These are phyloP conservation scores for Pogonognathellus flavescens DNA, from an alignment of 1,140 invertebrate genomes.

Conservation along the genomic window DNA sequence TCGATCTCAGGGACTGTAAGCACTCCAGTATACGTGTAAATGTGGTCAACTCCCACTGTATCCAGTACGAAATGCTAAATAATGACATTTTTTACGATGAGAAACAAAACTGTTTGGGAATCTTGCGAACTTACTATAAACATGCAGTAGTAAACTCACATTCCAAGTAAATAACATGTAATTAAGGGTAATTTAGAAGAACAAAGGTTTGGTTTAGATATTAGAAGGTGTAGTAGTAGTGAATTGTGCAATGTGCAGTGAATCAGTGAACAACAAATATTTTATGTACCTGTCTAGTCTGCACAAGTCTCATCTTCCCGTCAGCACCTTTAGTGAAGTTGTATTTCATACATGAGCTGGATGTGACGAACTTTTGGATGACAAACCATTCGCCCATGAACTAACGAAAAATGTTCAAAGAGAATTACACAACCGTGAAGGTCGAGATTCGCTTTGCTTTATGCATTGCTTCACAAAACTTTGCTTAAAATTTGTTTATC, in stretches of 20 bases:
- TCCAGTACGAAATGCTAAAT: slow-evolving; percentile 69
- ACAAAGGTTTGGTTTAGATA: background rate
- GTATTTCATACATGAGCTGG: slow-evolving; percentile 82
- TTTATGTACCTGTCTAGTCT: slow-evolving; percentile 76
- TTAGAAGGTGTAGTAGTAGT: background rate
- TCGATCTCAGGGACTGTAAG: slow-evolving; percentile 77
- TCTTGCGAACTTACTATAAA: too few relatives aligned
- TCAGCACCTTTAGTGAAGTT: slow-evolving; percentile 79
- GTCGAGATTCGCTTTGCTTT: too few relatives aligned
- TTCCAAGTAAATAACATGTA: too few relatives aligned
- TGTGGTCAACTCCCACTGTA: slow-evolving; percentile 58
- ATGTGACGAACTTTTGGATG: slow-evolving; percentile 85
- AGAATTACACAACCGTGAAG: too few relatives aligned
- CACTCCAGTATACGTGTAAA: slow-evolving; percentile 69
- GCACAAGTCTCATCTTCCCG: slow-evolving; percentile 78
- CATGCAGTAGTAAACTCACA: too few relatives aligned
- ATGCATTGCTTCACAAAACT: too few relatives aligned
- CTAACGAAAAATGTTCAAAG: slow-evolving; percentile 70
- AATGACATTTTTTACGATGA: too few relatives aligned
- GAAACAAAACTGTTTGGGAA: too few relatives aligned
- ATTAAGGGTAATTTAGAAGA: too few relatives aligned
- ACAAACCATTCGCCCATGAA: slow-evolving; percentile 86
- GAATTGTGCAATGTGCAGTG: background rate
- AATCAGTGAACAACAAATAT: slow-evolving; percentile 71
- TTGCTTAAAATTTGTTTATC: slow-evolving; percentile 21